Conservation (phyloP, 2,113 vertebrate genomes). For the Mormyrus lacerda region DNA sequence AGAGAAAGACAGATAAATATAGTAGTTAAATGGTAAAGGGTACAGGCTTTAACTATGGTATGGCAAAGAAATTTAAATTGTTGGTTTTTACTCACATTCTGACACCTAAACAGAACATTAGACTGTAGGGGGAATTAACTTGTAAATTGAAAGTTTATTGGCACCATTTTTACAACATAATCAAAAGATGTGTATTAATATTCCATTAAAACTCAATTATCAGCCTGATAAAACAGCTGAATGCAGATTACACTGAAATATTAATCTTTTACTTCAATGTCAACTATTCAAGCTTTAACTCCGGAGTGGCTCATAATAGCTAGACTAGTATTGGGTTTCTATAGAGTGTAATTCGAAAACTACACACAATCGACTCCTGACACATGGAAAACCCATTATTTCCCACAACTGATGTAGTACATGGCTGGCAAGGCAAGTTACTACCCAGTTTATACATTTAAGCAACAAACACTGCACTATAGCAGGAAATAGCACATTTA, state of each 20-base stretch:
- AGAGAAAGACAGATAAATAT: not conserved
- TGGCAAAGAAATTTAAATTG: not conserved
- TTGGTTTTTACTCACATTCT: not conserved
- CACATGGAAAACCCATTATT: not conserved
- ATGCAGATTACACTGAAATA: not conserved
- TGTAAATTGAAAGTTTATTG: not conserved
- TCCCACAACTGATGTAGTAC: not conserved
- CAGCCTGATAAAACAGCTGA: not conserved
- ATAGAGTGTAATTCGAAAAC: not conserved
- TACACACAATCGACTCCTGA: slow-evolving; percentile 28
- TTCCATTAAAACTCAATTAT: not conserved
- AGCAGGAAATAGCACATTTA: not conserved
- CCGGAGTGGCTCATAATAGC: not conserved
- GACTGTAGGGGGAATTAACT: not conserved
- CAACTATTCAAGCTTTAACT: not conserved
- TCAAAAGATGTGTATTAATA: not conserved
- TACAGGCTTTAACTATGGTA: not conserved
- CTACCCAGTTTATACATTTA: not conserved
- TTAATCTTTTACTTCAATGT: not conserved
- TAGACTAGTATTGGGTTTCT: not conserved
- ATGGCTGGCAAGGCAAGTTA: not conserved
- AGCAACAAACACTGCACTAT: not conserved
- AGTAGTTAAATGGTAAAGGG: not conserved
- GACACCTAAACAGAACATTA: not conserved
- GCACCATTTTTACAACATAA: not conserved